phyloP scores from a whole-genome alignment of 2,113 vertebrate species.

The Podarcis cretensis region DNA sequence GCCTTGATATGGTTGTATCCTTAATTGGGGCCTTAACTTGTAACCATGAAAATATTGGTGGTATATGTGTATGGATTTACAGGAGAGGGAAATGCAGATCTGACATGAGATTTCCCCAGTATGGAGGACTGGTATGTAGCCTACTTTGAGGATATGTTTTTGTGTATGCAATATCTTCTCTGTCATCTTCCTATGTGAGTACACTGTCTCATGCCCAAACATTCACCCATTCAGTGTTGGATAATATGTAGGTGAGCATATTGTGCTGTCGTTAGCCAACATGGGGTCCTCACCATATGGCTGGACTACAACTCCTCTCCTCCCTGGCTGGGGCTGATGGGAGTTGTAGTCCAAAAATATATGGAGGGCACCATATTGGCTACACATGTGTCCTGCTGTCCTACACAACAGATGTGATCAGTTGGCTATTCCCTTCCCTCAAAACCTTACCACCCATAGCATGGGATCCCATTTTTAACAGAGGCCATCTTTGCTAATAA shows the following conservation, averaged over 20 bases:
- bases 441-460: background rate
- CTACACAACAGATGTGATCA: background rate
- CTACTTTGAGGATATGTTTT: background rate
- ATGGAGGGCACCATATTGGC: no score
- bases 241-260: no score
- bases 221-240: background rate
- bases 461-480: background rate
- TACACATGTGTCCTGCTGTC: no score
- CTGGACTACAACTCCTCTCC: no score
- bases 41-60: background rate
- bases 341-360: no score
- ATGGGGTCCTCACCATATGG: no score
- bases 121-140: background rate
- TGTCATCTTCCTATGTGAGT: background rate
- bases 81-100: background rate
- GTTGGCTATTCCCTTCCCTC: background rate
- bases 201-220: background rate
- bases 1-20: background rate
- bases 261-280: no score
- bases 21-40: background rate
- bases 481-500: background rate
- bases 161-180: background rate
- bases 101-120: background rate
- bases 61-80: background rate
- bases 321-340: no score